Percentiles rank a stretch among this genome's conserved stretches.
phyloP scores from a whole-genome alignment of 2,888 invertebrate genomes.

The Leucania comma region DNA sequence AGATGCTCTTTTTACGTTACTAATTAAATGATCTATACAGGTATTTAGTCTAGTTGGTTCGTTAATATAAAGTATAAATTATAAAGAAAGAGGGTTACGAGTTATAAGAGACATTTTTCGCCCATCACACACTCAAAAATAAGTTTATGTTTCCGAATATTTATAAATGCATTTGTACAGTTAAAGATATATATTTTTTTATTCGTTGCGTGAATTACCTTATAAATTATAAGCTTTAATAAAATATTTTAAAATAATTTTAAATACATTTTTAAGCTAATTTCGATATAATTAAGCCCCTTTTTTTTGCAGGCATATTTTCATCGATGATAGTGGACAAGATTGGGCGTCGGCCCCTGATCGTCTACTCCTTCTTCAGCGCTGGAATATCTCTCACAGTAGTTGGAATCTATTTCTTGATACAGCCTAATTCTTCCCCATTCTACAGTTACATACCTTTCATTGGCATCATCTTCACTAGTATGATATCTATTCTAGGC shows the following conservation, averaged over 20 bases:
- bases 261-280: not conserved
- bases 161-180: no score
- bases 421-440: constrained; percentile 64
- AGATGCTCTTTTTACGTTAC: no score
- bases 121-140: no score
- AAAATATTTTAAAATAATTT: not conserved
- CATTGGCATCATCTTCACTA: constrained; percentile 80
- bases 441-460: constrained; percentile 80
- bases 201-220: no score
- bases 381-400: constrained; percentile 69
- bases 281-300: not conserved
- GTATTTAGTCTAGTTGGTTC: no score
- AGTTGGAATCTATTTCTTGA: constrained; percentile 81
- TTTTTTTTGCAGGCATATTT: constrained; percentile 76
- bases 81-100: no score
- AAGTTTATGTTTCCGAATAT: no score
- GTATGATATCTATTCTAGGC: constrained; percentile 79
- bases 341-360: constrained; percentile 85
- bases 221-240: not conserved
- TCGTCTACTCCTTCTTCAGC: constrained; percentile 82
- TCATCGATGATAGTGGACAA: constrained; percentile 79
- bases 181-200: no score
- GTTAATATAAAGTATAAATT: no score
- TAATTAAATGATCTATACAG: no score
- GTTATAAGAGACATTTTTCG: no score